Evolutionary conservation across 2,888 invertebrate species (phyloP).

Genomic region (Yponomeuta sedellus): DNA sequence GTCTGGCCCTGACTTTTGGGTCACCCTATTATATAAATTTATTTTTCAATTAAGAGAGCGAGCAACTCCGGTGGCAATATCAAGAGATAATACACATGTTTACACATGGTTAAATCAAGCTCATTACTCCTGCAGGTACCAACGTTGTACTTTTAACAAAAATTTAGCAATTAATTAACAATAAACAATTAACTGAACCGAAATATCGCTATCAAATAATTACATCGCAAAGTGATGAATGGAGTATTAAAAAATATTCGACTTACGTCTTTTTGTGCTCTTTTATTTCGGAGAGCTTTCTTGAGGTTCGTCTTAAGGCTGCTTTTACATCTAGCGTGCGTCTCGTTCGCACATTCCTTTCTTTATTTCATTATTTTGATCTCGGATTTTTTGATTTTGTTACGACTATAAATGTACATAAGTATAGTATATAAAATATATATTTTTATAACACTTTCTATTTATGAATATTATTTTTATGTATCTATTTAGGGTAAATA

Average conservation of each 20-base stretch:
- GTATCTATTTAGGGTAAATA: too few relatives aligned
- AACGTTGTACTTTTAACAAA: constrained; percentile 6
- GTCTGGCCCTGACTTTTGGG: too few relatives aligned
- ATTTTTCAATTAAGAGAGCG: constrained; percentile 3
- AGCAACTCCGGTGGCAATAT: constrained; percentile 7
- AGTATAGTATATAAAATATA: too few relatives aligned
- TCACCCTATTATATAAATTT: too few relatives aligned
- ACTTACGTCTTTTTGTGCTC: background rate
- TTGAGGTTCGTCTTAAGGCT: background rate
- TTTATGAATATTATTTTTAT: too few relatives aligned
- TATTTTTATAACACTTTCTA: too few relatives aligned
- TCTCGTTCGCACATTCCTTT: too few relatives aligned
- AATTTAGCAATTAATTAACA: constrained; percentile 16
- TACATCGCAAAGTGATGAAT: constrained; percentile 15
- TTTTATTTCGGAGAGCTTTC: background rate
- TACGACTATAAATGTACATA: too few relatives aligned
- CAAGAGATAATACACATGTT: constrained; percentile 11
- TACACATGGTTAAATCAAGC: constrained; percentile 10
- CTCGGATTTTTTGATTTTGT: too few relatives aligned
- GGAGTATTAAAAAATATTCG: background rate
- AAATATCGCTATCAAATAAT: constrained; percentile 17
- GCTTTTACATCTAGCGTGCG: too few relatives aligned
- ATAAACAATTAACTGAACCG: constrained; percentile 14
- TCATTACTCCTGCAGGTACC: constrained; percentile 9
- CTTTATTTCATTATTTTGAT: too few relatives aligned